A percentile compares a stretch with the other conserved stretches of the same genome.
These are phyloP conservation scores for Hydrozoanthus gracilis DNA, from an alignment of 92 coral and sea anemone genomes.

Conservation along the genomic window DNA sequence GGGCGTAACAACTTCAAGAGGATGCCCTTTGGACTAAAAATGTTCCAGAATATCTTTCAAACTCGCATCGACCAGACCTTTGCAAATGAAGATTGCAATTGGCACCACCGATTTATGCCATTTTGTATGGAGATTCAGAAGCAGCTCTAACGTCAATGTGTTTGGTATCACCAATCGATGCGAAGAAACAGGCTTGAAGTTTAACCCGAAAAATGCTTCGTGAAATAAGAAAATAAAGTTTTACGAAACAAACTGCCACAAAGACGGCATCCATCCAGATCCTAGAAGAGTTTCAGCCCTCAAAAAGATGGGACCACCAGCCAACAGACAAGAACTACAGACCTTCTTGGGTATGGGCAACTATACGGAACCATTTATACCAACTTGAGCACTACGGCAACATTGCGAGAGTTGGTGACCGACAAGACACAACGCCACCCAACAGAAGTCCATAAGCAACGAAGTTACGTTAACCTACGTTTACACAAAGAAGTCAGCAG, in stretches of 20 bases:
- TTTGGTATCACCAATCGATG: too few species aligned
- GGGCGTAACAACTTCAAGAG: too few species aligned
- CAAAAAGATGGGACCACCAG: constrained; percentile 45
- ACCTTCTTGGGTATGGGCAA: constrained; percentile 53
- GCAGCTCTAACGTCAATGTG: too few species aligned
- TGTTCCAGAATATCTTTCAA: too few species aligned
- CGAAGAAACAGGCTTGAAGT: constrained; percentile 46
- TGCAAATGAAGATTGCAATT: too few species aligned
- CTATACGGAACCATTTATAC: constrained; percentile 70
- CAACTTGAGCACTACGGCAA: constrained; percentile 62
- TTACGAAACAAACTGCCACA: too few species aligned
- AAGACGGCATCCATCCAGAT: too few species aligned
- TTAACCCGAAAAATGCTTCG: too few species aligned
- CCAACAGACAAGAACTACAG: constrained; percentile 41
- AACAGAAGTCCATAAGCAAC: constrained; percentile 62
- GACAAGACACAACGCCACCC: constrained; percentile 29
- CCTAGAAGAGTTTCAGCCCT: constrained; percentile 52
- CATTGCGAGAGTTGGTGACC: constrained; percentile 42
- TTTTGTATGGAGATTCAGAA: constrained; percentile 44
- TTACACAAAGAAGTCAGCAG: constrained; percentile 45
- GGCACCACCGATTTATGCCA: constrained; percentile 60
- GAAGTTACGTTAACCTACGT: constrained; percentile 66
- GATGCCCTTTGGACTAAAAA: too few species aligned
- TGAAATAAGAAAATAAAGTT: constrained; percentile 62
- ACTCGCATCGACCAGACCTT: too few species aligned